Evolutionary conservation across 2,797 vertebrate genomes (phyloP).

Genomic region (Garrulus glandarius): DNA sequence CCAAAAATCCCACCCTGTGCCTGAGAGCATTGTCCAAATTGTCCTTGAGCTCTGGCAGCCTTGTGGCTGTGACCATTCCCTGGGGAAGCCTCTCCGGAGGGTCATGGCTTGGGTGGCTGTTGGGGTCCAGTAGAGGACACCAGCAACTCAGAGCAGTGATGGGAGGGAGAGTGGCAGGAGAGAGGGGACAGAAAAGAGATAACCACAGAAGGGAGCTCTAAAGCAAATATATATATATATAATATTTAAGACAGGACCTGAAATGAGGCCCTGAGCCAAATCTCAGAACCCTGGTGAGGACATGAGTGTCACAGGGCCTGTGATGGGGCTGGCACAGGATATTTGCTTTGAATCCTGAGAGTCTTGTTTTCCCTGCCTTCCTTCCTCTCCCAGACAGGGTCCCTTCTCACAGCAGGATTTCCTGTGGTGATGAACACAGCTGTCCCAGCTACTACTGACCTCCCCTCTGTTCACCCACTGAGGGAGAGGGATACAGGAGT

Average conservation of each 20-base stretch:
- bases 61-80: background rate
- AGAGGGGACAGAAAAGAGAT: background rate
- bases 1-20: background rate
- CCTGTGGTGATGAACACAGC: background rate
- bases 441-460: background rate
- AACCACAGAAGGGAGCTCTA: background rate
- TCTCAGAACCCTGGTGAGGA: background rate
- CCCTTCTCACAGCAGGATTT: background rate
- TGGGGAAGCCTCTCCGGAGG: background rate
- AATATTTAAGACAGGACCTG: background rate
- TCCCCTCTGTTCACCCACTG: accelerated
- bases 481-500: accelerated
- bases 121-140: background rate
- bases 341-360: background rate
- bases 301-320: background rate
- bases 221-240: background rate
- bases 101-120: background rate
- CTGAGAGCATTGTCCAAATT: background rate
- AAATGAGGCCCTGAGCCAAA: background rate
- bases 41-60: background rate
- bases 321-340: background rate
- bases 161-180: background rate
- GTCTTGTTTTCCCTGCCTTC: background rate
- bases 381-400: background rate
- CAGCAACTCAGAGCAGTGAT: background rate